Evolutionary conservation across 2,888 invertebrate species (phyloP), one percentile per base, ranked within the genome.

Genomic region (Caenorhabditis sinica): DNA sequence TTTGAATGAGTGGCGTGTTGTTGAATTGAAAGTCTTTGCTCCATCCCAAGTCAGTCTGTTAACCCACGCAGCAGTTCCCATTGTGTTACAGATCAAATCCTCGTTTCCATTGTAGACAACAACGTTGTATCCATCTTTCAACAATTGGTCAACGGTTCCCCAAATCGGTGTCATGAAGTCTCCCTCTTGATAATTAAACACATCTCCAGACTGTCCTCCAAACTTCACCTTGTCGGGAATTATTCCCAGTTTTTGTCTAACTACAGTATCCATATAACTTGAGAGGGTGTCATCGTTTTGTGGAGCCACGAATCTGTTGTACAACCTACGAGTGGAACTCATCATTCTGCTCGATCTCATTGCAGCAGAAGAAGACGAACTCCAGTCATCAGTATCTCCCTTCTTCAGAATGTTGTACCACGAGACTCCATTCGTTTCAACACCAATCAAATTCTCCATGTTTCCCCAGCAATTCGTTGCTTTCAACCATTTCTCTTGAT

Each of bases 101-200:
- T 96, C 94, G 91, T 96, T 96, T 40, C 96, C 96, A 87, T 95
- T 95, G 92, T 95, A 95, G 23, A 96, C 95, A 43, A 94, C 94
- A 0, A 96, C 94, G 69, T 95, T 94, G 23, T 96, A 93, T 56
- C 89, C 88, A 17, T 84, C 77, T 53, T 79, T 79, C 11, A 90
- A 82, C 11, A 90, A 83, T 13, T 73, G 72, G 63, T 90, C 89
- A 2, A 89, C 89, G 92, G 95, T 94, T 79, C 95, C 93, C 3
- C 95, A 95, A 30, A 95, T 96, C 0, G 96, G 96, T 92, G 95
- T 96, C 96, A 96, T 96, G 91, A 96, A 96, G 92, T 96, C 96
- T 8, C 89, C 94, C 11, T 92, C 89, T 49, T 96, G 94, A 36
- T 93, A 93, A 30, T 92, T 87, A 91, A 96, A 96, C 0, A 96